Percentiles rank a stretch among this genome's conserved stretches.
These are phyloP conservation scores for Menidia menidia DNA, from an alignment of 2,797 vertebrate species.

Conservation along the genomic window DNA sequence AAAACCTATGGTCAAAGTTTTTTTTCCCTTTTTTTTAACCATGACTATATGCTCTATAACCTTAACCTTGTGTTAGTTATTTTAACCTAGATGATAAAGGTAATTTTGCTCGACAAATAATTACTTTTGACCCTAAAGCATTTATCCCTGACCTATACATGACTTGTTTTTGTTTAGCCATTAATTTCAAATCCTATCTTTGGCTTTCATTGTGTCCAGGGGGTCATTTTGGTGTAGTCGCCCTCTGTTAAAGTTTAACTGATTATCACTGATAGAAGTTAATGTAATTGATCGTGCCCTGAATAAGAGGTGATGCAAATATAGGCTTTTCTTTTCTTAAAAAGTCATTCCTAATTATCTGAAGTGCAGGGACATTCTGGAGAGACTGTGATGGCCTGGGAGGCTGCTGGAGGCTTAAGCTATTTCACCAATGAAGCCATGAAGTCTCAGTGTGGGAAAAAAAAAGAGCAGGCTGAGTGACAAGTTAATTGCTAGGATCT, in stretches of 20 bases:
- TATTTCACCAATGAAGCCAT: constrained; percentile 74
- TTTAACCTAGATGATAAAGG: neutral
- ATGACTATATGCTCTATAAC: neutral
- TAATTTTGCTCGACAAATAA: neutral
- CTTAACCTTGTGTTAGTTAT: neutral
- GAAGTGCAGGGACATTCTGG: constrained; percentile 56
- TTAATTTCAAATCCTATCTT: neutral
- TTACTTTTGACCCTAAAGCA: neutral
- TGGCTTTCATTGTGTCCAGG: neutral
- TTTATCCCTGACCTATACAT: neutral
- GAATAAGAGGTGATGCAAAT: constrained; percentile 17
- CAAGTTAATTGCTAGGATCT: constrained; percentile 84
- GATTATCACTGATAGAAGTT: neutral
- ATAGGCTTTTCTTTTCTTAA: constrained; percentile 20
- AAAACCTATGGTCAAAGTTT: neutral
- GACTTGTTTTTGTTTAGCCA: neutral
- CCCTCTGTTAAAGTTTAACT: neutral
- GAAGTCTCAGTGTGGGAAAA: constrained; percentile 63
- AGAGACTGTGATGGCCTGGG: constrained; percentile 39
- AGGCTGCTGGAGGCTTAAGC: constrained; percentile 52
- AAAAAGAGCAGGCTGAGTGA: constrained; percentile 80
- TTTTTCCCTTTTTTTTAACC: neutral
- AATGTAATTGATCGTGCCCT: neutral
- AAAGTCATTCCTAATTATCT: constrained; percentile 34
- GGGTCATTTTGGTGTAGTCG: neutral